Evolutionary conservation across 2,113 vertebrate genomes (phyloP).

Genomic region (Microtus oregoni): DNA sequence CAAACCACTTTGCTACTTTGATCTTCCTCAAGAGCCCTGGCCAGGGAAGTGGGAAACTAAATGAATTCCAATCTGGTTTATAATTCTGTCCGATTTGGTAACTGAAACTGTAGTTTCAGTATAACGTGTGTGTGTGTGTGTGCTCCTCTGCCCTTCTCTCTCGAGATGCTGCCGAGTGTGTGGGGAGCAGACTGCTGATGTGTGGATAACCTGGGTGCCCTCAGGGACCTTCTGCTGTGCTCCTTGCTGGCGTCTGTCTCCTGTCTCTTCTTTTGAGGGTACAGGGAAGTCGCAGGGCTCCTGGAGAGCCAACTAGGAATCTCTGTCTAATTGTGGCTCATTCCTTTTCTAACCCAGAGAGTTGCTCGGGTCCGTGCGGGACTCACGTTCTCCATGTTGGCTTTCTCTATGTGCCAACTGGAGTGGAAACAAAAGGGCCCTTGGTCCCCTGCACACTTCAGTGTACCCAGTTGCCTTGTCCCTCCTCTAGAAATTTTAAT

Average conservation of each 20-base stretch:
- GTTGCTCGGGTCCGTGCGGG: not conserved
- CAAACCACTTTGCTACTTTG: not conserved
- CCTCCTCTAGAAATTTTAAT: not conserved
- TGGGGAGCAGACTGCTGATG: no score
- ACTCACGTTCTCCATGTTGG: not conserved
- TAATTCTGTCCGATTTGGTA: not conserved
- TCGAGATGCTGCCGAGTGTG: not conserved
- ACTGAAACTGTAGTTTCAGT: not conserved
- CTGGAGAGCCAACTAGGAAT: not conserved
- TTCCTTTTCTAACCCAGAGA: not conserved
- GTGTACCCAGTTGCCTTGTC: not conserved
- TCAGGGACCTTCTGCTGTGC: not conserved
- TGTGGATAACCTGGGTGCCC: not conserved
- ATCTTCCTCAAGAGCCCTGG: not conserved
- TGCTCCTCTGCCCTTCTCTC: not conserved
- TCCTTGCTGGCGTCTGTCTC: not conserved
- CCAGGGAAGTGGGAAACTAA: not conserved
- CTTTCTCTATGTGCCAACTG: not conserved
- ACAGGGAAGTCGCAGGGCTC: not conserved
- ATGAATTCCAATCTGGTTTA: not conserved
- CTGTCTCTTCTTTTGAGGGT: not conserved
- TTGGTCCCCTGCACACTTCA: not conserved
- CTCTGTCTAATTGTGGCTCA: not conserved
- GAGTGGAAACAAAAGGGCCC: not conserved
- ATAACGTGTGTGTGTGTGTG: not conserved